phyloP scores from a whole-genome alignment of 2,113 vertebrate genomes.

The Lucifuga dentata region DNA sequence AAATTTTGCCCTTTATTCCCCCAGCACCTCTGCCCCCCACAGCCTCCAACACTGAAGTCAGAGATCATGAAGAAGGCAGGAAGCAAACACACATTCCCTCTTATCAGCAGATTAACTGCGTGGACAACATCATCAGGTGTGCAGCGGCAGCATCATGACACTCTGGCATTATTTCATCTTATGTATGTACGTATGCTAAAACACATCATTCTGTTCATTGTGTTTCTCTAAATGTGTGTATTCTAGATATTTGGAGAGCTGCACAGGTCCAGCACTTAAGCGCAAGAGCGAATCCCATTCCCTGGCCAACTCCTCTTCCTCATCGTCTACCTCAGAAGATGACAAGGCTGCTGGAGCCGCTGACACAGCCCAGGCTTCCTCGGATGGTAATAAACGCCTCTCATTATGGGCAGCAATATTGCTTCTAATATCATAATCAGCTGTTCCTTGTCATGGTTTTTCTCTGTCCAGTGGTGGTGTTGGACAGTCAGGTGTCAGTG shows the following conservation, averaged over 20 bases:
- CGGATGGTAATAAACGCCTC: slow-evolving; percentile 76
- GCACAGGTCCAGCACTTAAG: slow-evolving; percentile 85
- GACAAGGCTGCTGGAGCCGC: slow-evolving; percentile 76
- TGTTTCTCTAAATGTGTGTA: slow-evolving; percentile 1
- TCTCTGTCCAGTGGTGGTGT: slow-evolving; percentile 64
- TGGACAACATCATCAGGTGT: slow-evolving; percentile 91
- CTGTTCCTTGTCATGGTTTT: too few species aligned
- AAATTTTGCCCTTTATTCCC: not conserved
- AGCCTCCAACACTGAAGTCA: slow-evolving; percentile 56
- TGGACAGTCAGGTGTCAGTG: slow-evolving; percentile 74
- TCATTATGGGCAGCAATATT: too few species aligned
- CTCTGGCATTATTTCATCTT: not conserved
- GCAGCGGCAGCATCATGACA: not conserved
- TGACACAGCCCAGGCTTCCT: slow-evolving; percentile 45
- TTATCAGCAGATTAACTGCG: slow-evolving; percentile 93
- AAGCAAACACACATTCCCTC: slow-evolving; percentile 83
- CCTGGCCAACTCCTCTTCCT: slow-evolving; percentile 84
- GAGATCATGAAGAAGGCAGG: slow-evolving; percentile 73
- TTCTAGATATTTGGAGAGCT: slow-evolving; percentile 89
- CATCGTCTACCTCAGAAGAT: slow-evolving; percentile 87
- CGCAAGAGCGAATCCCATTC: slow-evolving; percentile 86
- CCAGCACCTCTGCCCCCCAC: slow-evolving; percentile 44
- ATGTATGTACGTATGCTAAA: not conserved
- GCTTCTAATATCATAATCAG: too few species aligned
- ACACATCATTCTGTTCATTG: not conserved